A percentile compares a stretch with the other conserved stretches of the same genome.
Conservation (phyloP, 2,113 vertebrate genomes). For the Ailurus styani region DNA sequence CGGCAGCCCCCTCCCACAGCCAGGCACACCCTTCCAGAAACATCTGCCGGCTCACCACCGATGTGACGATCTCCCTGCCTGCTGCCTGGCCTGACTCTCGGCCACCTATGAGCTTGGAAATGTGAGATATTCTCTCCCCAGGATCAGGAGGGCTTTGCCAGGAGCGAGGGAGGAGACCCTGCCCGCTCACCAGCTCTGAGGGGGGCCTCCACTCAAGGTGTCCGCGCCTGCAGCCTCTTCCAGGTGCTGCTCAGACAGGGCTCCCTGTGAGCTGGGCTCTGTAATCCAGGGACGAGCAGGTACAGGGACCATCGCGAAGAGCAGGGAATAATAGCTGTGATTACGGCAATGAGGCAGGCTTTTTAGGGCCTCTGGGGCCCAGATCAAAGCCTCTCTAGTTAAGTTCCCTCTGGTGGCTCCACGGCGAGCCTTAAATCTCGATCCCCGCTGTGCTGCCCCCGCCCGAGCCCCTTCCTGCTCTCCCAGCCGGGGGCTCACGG, state of each 20-base stretch:
- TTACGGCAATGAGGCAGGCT: fast-evolving
- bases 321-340: fast-evolving
- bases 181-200: background rate
- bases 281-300: background rate
- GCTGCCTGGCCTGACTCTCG: fast-evolving
- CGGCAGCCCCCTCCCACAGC: background rate
- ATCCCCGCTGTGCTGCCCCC: fast-evolving
- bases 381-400: background rate
- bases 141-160: background rate
- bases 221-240: fast-evolving
- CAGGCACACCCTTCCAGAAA: fast-evolving
- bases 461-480: fast-evolving
- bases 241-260: fast-evolving
- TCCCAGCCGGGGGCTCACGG: background rate
- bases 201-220: background rate
- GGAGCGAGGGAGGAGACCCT: no score
- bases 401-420: background rate
- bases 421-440: fast-evolving
- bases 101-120: background rate
- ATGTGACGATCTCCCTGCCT: fast-evolving
- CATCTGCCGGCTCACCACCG: background rate
- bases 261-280: background rate
- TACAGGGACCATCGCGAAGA: fast-evolving
- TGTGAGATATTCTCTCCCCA: fast-evolving
- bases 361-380: fast-evolving